These are phyloP conservation scores for Acrossocheilus fasciatus DNA, from an alignment of 2,797 vertebrate species.

Conservation along the genomic window DNA sequence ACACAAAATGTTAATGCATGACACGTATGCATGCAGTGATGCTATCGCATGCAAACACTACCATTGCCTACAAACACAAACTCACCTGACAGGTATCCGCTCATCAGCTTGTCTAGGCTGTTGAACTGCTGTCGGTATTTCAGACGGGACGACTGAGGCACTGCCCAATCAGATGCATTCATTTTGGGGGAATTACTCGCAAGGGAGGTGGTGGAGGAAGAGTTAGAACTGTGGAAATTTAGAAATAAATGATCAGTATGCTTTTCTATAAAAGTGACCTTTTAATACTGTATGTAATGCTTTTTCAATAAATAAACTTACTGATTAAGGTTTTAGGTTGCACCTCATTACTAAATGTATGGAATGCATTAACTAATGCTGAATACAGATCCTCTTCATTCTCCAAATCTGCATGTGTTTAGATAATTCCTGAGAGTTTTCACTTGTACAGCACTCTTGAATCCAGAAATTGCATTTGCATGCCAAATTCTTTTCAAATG, in stretches of 20 bases:
- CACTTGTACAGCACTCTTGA: not conserved
- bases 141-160: conserved; percentile 92
- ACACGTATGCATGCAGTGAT: not conserved
- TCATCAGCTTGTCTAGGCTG: conserved; percentile 93
- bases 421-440: conserved; percentile 15
- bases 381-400: not conserved
- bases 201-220: conserved; percentile 87
- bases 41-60: conserved; percentile 2
- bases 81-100: conserved; percentile 92
- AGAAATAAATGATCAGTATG: not conserved
- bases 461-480: conserved; percentile 25
- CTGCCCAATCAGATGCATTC: conserved; percentile 89
- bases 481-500: not conserved
- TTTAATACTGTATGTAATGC: not conserved
- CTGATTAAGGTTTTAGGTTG: not conserved
- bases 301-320: not conserved
- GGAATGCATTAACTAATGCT: not conserved
- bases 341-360: not conserved
- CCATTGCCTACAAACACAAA: conserved; percentile 20
- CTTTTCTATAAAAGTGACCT: not conserved
- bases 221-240: conserved; percentile 81
- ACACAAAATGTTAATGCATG: conserved; percentile 39
- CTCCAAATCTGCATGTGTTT: not conserved
- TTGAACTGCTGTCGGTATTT: conserved; percentile 98
- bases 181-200: conserved; percentile 87